Evolutionary conservation across 2,113 vertebrate genomes (phyloP).

Genomic region (Galemys pyrenaicus): DNA sequence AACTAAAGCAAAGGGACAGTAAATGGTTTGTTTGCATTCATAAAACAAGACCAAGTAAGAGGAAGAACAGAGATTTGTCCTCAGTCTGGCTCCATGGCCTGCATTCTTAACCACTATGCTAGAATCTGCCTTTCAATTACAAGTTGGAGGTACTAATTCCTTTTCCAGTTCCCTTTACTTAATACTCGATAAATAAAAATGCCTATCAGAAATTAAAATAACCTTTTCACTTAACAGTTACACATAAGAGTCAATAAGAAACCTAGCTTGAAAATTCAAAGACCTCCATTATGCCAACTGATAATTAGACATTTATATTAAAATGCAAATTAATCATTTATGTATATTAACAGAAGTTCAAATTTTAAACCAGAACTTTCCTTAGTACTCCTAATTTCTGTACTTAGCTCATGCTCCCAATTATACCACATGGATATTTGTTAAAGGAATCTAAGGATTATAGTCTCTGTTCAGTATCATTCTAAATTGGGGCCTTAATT

Average conservation of each 20-base stretch:
- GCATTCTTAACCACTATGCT: background rate
- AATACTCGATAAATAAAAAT: constrained; percentile 15
- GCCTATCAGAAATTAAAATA: constrained; percentile 52
- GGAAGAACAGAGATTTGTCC: background rate
- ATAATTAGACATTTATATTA: constrained; percentile 35
- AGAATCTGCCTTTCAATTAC: background rate
- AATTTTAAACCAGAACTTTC: constrained; percentile 45
- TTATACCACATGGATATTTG: constrained; percentile 48
- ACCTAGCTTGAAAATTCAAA: constrained; percentile 51
- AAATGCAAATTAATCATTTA: constrained; percentile 46
- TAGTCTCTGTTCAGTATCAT: constrained; percentile 54
- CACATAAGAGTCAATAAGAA: constrained; percentile 45
- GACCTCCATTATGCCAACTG: background rate
- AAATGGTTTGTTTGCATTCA: background rate
- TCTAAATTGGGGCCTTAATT: constrained; percentile 74
- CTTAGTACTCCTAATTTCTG: constrained; percentile 4
- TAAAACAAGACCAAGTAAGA: background rate
- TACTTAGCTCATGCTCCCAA: constrained; percentile 52
- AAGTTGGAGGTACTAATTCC: constrained; percentile 18
- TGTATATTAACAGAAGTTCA: constrained; percentile 4
- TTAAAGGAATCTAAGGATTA: constrained; percentile 61
- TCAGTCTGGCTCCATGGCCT: background rate
- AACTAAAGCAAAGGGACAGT: background rate
- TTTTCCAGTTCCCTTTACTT: constrained; percentile 23
- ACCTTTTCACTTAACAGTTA: constrained; percentile 24